phyloP scores from a whole-genome alignment of 2,888 invertebrate species.

The Drosophila peninsularis region DNA sequence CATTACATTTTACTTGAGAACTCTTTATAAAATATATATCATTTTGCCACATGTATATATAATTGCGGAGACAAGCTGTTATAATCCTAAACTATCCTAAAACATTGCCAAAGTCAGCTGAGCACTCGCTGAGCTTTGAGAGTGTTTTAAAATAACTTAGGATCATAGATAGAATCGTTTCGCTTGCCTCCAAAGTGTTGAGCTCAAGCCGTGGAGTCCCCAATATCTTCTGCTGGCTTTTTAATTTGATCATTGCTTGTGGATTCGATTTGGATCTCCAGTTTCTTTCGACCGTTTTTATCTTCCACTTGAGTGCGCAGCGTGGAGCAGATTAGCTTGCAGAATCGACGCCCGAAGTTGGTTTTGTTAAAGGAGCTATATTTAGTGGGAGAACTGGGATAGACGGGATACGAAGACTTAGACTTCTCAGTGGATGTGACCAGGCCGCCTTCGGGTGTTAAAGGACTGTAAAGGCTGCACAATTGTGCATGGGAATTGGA shows the following conservation, averaged over 20 bases:
- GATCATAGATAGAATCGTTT: neutral
- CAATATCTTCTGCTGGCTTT: neutral
- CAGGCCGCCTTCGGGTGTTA: fast-evolving
- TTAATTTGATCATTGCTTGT: too few species aligned
- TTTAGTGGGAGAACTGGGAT: neutral
- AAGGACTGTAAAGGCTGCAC: too few species aligned
- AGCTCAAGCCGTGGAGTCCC: neutral
- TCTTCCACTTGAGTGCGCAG: neutral
- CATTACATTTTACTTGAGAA: conserved; percentile 13
- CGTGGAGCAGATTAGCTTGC: neutral
- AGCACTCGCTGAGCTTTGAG: neutral
- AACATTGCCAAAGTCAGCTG: conserved; percentile 11
- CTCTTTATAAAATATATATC: conserved; percentile 7
- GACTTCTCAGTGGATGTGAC: neutral
- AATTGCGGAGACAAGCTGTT: neutral
- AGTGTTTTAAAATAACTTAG: conserved; percentile 25
- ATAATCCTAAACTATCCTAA: conserved; percentile 28
- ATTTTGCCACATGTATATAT: neutral
- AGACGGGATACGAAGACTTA: neutral
- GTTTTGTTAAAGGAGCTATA: neutral
- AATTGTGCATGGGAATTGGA: neutral
- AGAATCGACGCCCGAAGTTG: neutral
- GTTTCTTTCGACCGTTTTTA: neutral
- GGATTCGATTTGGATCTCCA: neutral
- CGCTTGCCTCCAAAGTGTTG: neutral